phyloP scores from a whole-genome alignment of 2,797 vertebrate genomes.

The Rhincodon typus region DNA sequence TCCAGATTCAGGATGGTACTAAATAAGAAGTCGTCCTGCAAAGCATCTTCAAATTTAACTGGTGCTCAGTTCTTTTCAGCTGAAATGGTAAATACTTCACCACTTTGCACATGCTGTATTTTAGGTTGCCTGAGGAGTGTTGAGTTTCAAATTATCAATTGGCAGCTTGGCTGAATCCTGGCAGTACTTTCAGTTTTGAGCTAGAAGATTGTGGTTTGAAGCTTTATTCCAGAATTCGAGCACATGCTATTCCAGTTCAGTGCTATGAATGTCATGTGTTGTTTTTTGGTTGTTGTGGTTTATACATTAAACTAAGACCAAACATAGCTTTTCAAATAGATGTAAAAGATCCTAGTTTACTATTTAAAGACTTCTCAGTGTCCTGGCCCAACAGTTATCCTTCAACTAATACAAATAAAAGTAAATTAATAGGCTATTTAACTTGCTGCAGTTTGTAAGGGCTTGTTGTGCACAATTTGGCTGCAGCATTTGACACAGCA shows the following conservation, averaged over 20 bases:
- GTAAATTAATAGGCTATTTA: neutral
- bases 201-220: neutral
- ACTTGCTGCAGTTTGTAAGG: neutral
- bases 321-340: neutral
- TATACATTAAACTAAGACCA: neutral
- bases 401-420: neutral
- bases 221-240: neutral
- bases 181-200: neutral
- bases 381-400: neutral
- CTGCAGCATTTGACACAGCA: neutral
- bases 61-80: neutral
- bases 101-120: neutral
- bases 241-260: neutral
- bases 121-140: neutral
- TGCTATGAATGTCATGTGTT: neutral
- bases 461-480: neutral
- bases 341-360: neutral
- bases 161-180: neutral
- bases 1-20: neutral
- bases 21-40: neutral
- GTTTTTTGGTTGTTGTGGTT: neutral
- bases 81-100: neutral
- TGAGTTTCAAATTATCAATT: neutral
- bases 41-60: neutral
- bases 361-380: neutral